Percentiles rank a stretch among this genome's conserved stretches.
These are phyloP conservation scores for Bombus confusus DNA, from an alignment of 1,140 invertebrate genomes.

Conservation along the genomic window DNA sequence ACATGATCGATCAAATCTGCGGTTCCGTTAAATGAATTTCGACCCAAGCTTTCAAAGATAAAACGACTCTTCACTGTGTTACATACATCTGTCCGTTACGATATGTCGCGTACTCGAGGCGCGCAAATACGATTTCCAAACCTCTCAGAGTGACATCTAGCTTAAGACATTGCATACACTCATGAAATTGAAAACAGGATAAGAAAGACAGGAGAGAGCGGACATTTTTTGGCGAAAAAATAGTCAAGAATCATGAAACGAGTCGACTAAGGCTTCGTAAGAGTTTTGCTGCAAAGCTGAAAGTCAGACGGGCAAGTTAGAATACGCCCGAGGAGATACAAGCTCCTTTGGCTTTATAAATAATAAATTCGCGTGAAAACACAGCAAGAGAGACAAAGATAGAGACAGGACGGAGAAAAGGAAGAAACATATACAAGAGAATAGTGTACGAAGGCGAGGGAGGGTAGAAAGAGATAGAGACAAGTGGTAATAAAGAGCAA, in stretches of 20 bases:
- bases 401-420: conserved; percentile 2
- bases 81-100: conserved; percentile 11
- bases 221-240: neutral
- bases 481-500: conserved; percentile 77
- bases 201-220: neutral
- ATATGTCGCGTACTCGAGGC: neutral
- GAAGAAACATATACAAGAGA: neutral
- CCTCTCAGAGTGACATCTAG: neutral
- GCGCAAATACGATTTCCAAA: neutral
- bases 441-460: conserved; percentile 37
- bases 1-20: conserved; percentile 72
- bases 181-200: neutral
- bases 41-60: conserved; percentile 8
- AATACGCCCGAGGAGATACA: conserved; percentile 59
- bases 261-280: neutral
- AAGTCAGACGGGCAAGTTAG: conserved; percentile 42
- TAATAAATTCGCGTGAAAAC: conserved; percentile 77
- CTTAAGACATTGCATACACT: neutral
- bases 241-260: neutral
- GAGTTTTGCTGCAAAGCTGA: conserved; percentile 20
- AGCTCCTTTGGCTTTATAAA: conserved; percentile 78
- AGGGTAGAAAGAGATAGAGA: conserved; percentile 62
- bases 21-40: conserved; percentile 67
- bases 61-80: neutral
- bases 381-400: neutral